phyloP scores from a whole-genome alignment of 2,888 invertebrate species.

The Liopterus haemorrhoidalis region DNA sequence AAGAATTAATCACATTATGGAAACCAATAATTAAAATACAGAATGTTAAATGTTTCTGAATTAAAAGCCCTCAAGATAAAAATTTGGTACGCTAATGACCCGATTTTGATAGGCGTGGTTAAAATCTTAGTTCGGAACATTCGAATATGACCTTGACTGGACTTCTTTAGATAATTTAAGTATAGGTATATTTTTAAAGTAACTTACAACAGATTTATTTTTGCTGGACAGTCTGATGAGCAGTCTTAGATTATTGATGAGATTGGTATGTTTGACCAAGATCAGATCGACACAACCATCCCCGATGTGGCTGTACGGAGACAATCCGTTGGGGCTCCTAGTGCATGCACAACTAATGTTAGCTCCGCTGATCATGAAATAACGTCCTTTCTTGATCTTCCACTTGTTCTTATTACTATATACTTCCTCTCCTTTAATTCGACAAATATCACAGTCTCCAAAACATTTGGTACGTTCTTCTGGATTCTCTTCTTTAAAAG shows the following conservation, averaged over 20 bases:
- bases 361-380: conserved; percentile 70
- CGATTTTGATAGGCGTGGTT: too few relatives aligned
- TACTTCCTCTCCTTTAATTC: conserved; percentile 30
- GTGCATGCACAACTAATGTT: conserved; percentile 72
- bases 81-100: not conserved
- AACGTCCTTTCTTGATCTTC: conserved; percentile 63
- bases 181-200: too few relatives aligned
- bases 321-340: conserved; percentile 68
- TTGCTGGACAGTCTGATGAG: conserved; percentile 58
- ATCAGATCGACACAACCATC: conserved; percentile 75
- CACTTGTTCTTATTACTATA: conserved; percentile 39
- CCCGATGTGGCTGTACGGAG: conserved; percentile 71
- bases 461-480: conserved; percentile 47
- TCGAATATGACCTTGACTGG: too few relatives aligned
- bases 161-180: too few relatives aligned
- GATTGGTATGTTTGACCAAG: conserved; percentile 64
- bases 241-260: conserved; percentile 65
- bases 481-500: conserved; percentile 49
- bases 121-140: too few relatives aligned
- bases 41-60: too few relatives aligned
- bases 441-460: conserved; percentile 49
- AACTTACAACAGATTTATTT: conserved; percentile 58
- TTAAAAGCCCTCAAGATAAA: not conserved
- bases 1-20: too few relatives aligned
- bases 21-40: too few relatives aligned